These are phyloP conservation scores for Pluvialis apricaria DNA, from an alignment of 2,113 vertebrate genomes.

Conservation along the genomic window DNA sequence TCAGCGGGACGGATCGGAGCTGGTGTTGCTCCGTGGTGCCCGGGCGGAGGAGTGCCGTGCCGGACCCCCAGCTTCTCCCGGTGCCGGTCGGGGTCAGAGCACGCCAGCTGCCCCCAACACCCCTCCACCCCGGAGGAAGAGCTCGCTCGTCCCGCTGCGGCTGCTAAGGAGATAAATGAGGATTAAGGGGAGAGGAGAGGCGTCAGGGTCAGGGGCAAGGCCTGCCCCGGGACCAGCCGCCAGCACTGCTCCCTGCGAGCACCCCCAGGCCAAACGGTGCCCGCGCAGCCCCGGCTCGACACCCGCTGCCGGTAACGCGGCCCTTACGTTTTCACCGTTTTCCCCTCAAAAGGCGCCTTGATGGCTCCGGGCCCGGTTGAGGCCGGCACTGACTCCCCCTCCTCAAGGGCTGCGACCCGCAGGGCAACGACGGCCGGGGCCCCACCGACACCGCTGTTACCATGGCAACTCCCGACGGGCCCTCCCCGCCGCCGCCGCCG, in stretches of 20 bases:
- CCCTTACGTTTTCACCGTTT: not conserved
- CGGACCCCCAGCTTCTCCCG: not conserved
- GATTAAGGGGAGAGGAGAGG: not conserved
- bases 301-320: not conserved
- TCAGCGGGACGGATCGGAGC: not conserved
- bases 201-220: not conserved
- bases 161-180: accelerated
- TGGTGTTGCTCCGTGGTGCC: not conserved
- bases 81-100: not conserved
- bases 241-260: not conserved
- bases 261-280: not conserved
- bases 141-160: not conserved
- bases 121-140: not conserved
- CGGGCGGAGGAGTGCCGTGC: accelerated
- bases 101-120: accelerated
- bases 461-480: not conserved
- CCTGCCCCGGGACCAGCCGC: not conserved
- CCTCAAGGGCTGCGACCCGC: not conserved
- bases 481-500: not conserved
- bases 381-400: not conserved
- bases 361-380: not conserved
- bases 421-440: too few relatives aligned
- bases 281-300: not conserved
- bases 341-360: not conserved
- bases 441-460: not conserved